Conservation (phyloP, 2,888 invertebrate genomes). For the Flexamia atlantica region DNA sequence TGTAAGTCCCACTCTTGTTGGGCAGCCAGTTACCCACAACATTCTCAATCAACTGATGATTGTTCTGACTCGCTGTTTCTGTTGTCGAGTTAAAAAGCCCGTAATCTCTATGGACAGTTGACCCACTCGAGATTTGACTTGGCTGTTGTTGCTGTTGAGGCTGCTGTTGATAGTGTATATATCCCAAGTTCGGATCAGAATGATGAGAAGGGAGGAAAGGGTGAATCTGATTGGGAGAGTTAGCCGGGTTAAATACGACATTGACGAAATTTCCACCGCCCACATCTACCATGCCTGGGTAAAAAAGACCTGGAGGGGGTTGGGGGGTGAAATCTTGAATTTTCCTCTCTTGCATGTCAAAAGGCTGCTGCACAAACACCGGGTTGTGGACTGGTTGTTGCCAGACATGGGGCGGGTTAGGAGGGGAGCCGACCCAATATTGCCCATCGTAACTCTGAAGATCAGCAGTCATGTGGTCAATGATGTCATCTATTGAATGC, state of each 20-base stretch:
- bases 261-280: constrained; percentile 75
- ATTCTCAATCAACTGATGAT: constrained; percentile 81
- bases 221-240: constrained; percentile 66
- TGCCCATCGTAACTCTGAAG: constrained; percentile 78
- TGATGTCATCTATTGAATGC: constrained; percentile 77
- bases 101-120: constrained; percentile 72
- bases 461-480: constrained; percentile 80
- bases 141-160: constrained; percentile 58
- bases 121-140: not conserved
- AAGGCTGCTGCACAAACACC: constrained; percentile 58
- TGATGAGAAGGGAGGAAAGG: constrained; percentile 62
- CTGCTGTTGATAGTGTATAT: constrained; percentile 73
- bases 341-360: constrained; percentile 58
- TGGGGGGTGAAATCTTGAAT: constrained; percentile 51
- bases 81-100: constrained; percentile 72
- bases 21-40: constrained; percentile 85
- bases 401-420: constrained; percentile 68
- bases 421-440: constrained; percentile 77
- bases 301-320: constrained; percentile 52
- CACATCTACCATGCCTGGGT: constrained; percentile 73
- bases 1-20: constrained; percentile 85
- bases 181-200: constrained; percentile 72
- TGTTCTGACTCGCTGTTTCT: constrained; percentile 66
- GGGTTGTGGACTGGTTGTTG: constrained; percentile 59
- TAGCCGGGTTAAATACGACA: constrained; percentile 69